Percentiles rank a stretch among this genome's conserved stretches.
These are phyloP conservation scores for Euschistus heros DNA, from an alignment of 1,140 invertebrate species.

Conservation along the genomic window DNA sequence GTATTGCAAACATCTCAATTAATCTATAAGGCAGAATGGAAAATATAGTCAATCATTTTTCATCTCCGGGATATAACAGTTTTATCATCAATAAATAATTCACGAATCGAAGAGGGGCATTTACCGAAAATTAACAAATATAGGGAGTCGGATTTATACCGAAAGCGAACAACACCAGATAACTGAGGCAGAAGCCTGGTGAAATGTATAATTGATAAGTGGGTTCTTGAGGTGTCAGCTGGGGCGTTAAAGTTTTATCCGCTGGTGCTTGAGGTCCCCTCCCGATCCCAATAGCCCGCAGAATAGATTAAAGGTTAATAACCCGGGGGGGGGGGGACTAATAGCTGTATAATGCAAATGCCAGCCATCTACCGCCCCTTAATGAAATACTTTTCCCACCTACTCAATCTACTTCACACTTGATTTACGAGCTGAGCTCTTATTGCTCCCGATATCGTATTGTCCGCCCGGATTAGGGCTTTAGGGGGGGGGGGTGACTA, in stretches of 20 bases:
- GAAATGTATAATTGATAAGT: no score
- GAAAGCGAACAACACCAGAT: no score
- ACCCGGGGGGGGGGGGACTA: conserved; percentile 12
- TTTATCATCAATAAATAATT: no score
- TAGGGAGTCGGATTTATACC: no score
- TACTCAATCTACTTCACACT: conserved; percentile 4
- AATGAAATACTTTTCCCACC: conserved; percentile 12
- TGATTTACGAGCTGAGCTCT: conserved; percentile 16
- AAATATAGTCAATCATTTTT: no score
- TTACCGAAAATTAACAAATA: no score
- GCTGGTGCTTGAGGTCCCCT: conserved; percentile 1
- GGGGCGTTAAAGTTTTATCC: conserved; percentile 14
- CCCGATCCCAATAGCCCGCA: conserved; percentile 19
- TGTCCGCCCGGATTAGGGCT: conserved; percentile 12
- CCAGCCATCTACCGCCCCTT: neutral
- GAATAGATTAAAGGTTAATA: conserved; percentile 25
- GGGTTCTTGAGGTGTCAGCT: neutral
- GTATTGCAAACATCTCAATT: no score
- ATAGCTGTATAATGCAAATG: conserved; percentile 23
- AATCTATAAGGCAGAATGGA: no score
- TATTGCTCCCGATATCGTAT: conserved; percentile 13
- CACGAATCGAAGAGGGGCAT: no score
- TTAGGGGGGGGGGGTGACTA: neutral
- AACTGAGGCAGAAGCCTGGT: no score
- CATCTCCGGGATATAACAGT: no score